These are phyloP conservation scores for Octopus sinensis DNA, from an alignment of 1,140 invertebrate genomes.

Conservation along the genomic window DNA sequence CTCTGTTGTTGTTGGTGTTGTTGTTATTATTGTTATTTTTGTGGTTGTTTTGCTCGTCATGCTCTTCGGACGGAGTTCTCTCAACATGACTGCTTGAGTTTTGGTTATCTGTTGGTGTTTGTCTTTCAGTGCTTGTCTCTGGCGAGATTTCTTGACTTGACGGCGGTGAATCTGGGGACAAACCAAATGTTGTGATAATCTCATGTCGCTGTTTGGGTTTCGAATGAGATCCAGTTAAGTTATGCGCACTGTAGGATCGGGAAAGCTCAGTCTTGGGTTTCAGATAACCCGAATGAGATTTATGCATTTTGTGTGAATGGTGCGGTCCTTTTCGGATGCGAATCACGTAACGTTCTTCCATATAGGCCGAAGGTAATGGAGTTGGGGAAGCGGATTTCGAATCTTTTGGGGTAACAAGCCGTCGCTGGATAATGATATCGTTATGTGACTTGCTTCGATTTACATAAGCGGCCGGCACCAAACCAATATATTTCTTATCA, in stretches of 20 bases:
- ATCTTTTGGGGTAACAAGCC: background rate
- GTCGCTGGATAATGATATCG: background rate
- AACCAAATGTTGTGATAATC: constrained; percentile 3
- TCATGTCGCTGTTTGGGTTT: background rate
- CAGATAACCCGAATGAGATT: background rate
- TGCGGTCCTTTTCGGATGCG: background rate
- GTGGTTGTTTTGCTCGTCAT: background rate
- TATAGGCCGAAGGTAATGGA: background rate
- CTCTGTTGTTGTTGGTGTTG: background rate
- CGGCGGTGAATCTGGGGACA: background rate
- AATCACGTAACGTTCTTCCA: constrained; percentile 1
- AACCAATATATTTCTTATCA: constrained; percentile 6
- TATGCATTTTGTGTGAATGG: background rate
- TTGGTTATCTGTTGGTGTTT: background rate
- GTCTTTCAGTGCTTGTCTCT: background rate
- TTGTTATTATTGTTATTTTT: background rate
- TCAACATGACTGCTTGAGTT: background rate
- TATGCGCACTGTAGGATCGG: background rate
- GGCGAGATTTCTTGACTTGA: background rate
- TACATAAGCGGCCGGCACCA: background rate
- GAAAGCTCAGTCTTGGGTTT: background rate
- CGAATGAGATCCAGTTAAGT: background rate
- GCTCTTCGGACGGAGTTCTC: background rate
- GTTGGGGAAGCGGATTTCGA: background rate
- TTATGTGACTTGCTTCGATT: constrained; percentile 4